These are phyloP conservation scores for Etheostoma spectabile DNA, from an alignment of 2,113 vertebrate genomes.

Conservation along the genomic window DNA sequence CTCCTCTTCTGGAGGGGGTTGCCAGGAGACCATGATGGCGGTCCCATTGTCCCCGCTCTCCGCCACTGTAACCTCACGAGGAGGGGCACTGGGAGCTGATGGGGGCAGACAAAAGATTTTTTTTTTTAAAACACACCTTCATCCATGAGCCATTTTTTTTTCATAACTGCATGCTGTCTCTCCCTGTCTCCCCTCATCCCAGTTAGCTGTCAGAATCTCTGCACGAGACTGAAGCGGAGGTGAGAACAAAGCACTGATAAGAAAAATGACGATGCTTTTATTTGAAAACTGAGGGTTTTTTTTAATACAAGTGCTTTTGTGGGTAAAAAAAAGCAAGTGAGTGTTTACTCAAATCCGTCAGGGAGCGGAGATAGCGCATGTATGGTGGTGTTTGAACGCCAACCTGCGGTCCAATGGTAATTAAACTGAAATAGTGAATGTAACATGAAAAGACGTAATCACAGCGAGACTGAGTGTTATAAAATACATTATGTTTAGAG, in stretches of 20 bases:
- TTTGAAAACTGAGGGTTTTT: slow-evolving; percentile 16
- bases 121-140: slow-evolving; percentile 60
- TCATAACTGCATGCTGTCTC: slow-evolving; percentile 7
- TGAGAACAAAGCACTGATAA: slow-evolving; percentile 64
- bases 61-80: slow-evolving; percentile 91
- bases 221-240: slow-evolving; percentile 38
- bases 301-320: neutral
- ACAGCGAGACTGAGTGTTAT: slow-evolving; percentile 22
- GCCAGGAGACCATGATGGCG: slow-evolving; percentile 94
- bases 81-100: slow-evolving; percentile 94
- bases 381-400: slow-evolving; percentile 22
- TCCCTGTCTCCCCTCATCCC: slow-evolving; percentile 7
- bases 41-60: slow-evolving; percentile 96
- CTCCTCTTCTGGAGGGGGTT: slow-evolving; percentile 94
- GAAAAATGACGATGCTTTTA: slow-evolving; percentile 41
- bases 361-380: slow-evolving; percentile 18
- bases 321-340: slow-evolving; percentile 42
- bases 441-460: slow-evolving; percentile 46
- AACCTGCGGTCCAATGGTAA: slow-evolving; percentile 55
- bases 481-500: slow-evolving; percentile 50
- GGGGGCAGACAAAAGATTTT: slow-evolving; percentile 60
- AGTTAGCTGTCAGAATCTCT: slow-evolving; percentile 46
- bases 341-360: slow-evolving; percentile 48
- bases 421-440: slow-evolving; percentile 61
- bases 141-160: slow-evolving; percentile 27